Base-by-base conservation (phyloP, 2,888 invertebrate species). In the Pristionchus exspectatus region DNA sequence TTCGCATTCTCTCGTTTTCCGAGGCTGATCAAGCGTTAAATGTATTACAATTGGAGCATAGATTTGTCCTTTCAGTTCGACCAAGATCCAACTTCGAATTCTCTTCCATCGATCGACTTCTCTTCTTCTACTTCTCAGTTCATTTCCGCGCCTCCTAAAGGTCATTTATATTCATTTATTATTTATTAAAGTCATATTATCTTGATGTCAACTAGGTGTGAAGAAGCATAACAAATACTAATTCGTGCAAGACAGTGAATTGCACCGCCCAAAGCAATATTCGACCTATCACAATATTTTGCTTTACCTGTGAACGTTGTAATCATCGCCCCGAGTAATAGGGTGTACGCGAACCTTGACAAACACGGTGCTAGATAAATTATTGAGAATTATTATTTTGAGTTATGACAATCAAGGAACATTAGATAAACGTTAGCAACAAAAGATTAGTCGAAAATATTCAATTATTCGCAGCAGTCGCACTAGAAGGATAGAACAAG, bases 91-190 rank as follows among this genome's bases (percentile, higher is more conserved):
- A 38, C 33, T 77, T 24, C 74, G 24, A 77, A 44, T 77, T 44
- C 21, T 27, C 44, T 10, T 16, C 14, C 69, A 30, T 30, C 69
- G 30, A 69, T 44, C 74, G 44, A 44, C 38, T 38, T 44, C 24
- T 44, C 74, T 77, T 77, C 72, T 30, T 63, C 63, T 63, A 24
- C n/a, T n/a, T 12, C 38, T 21, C 74, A 77, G 74, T 44, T 12
- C 33, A 69, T 18, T 69, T 30, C 74, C 74, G 74, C 74, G 74
- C 74, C 33, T 38, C 16, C 33, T 77, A 44, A 77, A 77, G 74
- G 74, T 77, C 69, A 30, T 30, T 30, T 69, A 69, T 69, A 69
- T 69, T 69, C 30, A 69, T 30, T 27, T 12, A 59, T 14, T 59
- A 59, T 24, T 18, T 21, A 24, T 24, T 59, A 24, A 59, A 59